Percentiles rank a stretch among this genome's conserved stretches.
These are phyloP conservation scores for Mythimna albipuncta DNA, from an alignment of 2,888 invertebrate genomes.

Conservation along the genomic window DNA sequence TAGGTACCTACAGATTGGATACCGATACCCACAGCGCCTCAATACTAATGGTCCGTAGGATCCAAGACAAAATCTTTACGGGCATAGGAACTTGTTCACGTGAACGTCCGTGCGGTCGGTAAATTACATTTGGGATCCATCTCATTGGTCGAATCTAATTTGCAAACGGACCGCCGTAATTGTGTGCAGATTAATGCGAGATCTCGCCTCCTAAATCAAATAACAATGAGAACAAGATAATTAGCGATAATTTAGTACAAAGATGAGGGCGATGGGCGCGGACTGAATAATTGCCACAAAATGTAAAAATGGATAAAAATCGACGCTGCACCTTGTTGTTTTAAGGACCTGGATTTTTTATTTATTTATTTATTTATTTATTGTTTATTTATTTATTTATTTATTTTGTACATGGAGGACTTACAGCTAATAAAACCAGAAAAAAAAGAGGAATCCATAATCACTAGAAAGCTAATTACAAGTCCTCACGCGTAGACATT, in stretches of 20 bases:
- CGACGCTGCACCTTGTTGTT: background rate
- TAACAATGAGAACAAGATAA: constrained; percentile 55
- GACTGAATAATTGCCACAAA: constrained; percentile 46
- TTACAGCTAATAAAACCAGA: too few species aligned
- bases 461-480: too few species aligned
- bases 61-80: constrained; percentile 45
- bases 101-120: constrained; percentile 38
- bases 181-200: constrained; percentile 52
- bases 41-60: constrained; percentile 38
- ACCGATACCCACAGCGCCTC: constrained; percentile 35
- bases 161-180: constrained; percentile 54
- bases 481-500: too few species aligned
- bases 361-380: too few species aligned
- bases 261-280: constrained; percentile 37
- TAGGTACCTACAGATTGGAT: constrained; percentile 69
- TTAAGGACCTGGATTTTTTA: background rate
- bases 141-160: constrained; percentile 61
- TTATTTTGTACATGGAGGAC: too few species aligned
- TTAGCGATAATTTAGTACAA: constrained; percentile 55
- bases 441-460: too few species aligned
- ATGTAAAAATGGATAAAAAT: constrained; percentile 8
- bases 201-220: constrained; percentile 59
- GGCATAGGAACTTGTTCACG: constrained; percentile 28
- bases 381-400: too few species aligned
- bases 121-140: constrained; percentile 51